Base-by-base conservation (phyloP, 2,888 invertebrate species). In the Drosophila prolongata region DNA sequence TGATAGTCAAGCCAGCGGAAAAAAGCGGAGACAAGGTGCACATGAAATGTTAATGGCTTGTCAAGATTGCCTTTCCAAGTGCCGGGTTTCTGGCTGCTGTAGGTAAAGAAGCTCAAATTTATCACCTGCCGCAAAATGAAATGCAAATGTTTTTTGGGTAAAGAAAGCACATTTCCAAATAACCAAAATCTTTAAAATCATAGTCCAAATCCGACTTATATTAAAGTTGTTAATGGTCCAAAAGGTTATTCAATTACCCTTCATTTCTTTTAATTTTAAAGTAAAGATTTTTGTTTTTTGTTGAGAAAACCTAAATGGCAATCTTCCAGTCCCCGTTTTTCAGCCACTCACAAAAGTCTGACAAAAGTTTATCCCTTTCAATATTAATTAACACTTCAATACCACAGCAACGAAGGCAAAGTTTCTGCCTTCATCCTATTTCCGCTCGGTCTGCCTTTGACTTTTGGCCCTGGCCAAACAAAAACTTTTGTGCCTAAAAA, bases 321-420 rank as follows among this genome's bases (percentile, higher is more conserved):
- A 27, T 16, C 40, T 30, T 35, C 35, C 60, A 14, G 16, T 6
- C 16, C 27, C n/a, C 30, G 2, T 38, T 34, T 55, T 37, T 37
- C 66, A 49, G 43, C 77, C 73, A 79, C 87, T 87, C 82, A 71
- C 67, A 78, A 78, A 88, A 90, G 89, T 87, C 85, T 79, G 72
- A 84, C 77, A 80, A 90, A 90, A 90, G 81, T 90, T 90, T 84
- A 88, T 90, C 89, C 90, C 88, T 90, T 90, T 90, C 90, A 90
- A 90, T 90, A 90, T 90, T 90, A 90, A 90, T 90, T 90, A 90
- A 90, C 90, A 90, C 90, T 90, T 90, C 89, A 88, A 90, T 90
- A 89, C 90, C 90, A 85, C 87, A 84, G 85, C 35, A 2, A 11
- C 62, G 44, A 71, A 77, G 84, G 75, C 80, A 78, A 87, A 85